Evolutionary conservation across 1,140 invertebrate species (phyloP).

Genomic region (Elymnias hypermnestra): DNA sequence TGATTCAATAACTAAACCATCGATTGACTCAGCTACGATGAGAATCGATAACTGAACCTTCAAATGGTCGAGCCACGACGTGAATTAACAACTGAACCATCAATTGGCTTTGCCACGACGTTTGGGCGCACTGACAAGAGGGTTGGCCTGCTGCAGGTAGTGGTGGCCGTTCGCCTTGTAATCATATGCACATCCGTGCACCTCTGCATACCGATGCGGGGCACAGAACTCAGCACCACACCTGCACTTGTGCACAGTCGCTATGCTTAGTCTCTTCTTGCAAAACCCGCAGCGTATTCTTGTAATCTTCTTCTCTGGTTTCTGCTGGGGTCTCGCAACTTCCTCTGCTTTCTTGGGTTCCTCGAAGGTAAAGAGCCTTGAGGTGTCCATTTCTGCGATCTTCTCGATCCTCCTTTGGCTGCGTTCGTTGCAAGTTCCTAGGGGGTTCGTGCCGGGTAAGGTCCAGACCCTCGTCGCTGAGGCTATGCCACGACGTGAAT

Average conservation of each 20-base stretch:
- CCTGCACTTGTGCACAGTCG: slow-evolving; percentile 83
- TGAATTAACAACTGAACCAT: too few species aligned
- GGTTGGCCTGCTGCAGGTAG: slow-evolving; percentile 80
- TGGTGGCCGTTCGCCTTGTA: slow-evolving; percentile 82
- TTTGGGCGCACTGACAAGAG: slow-evolving; percentile 82
- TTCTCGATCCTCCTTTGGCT: slow-evolving; percentile 22
- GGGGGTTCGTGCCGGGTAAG: slow-evolving; percentile 23
- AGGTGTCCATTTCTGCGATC: slow-evolving; percentile 12
- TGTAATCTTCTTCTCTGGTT: slow-evolving; percentile 17
- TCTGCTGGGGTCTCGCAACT: slow-evolving; percentile 12
- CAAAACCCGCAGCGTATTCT: slow-evolving; percentile 80
- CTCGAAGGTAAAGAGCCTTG: slow-evolving; percentile 1
- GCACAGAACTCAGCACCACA: slow-evolving; percentile 86
- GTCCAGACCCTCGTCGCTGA: slow-evolving; percentile 51
- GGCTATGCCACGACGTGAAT: too few species aligned
- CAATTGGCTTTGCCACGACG: too few species aligned
- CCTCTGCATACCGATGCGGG: slow-evolving; percentile 86
- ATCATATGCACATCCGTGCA: slow-evolving; percentile 87
- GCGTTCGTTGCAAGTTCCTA: slow-evolving; percentile 20
- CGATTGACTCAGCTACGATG: too few species aligned
- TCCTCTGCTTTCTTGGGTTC: slow-evolving; percentile 11
- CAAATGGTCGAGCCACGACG: too few species aligned
- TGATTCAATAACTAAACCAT: too few species aligned
- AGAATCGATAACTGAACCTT: too few species aligned
- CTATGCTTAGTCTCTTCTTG: slow-evolving; percentile 82